A percentile compares a stretch with the other conserved stretches of the same genome.
These are phyloP conservation scores for Hydropsyche betteni DNA, from an alignment of 2,888 invertebrate genomes.

Conservation along the genomic window DNA sequence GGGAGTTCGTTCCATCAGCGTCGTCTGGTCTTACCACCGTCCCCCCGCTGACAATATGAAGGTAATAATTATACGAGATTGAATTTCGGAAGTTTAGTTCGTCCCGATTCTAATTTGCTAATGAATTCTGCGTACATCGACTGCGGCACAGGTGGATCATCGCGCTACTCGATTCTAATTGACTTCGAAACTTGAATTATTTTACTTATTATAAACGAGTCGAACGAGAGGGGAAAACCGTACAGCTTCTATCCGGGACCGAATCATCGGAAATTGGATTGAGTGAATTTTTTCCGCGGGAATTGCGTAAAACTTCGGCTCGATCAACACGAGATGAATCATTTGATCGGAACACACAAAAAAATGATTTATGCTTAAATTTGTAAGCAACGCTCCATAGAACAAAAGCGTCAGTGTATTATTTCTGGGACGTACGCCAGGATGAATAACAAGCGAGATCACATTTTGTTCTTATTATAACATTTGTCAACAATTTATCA, in stretches of 20 bases:
- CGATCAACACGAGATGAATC: too few species aligned
- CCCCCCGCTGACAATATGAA: constrained; percentile 45
- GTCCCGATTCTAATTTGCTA: constrained; percentile 69
- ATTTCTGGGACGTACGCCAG: too few species aligned
- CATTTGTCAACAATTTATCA: not conserved
- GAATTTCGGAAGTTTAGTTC: constrained; percentile 69
- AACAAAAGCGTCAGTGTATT: too few species aligned
- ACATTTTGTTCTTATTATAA: too few species aligned
- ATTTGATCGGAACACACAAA: too few species aligned
- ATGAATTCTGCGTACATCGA: constrained; percentile 64
- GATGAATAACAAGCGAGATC: too few species aligned
- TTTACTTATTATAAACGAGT: constrained; percentile 27
- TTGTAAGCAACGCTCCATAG: too few species aligned
- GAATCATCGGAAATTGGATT: not conserved
- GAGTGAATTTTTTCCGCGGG: not conserved
- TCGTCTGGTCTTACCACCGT: constrained; percentile 6
- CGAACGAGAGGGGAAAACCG: not conserved
- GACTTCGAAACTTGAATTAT: constrained; percentile 37
- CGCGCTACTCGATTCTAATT: constrained; percentile 38
- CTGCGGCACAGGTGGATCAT: constrained; percentile 35
- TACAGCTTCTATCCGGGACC: too few species aligned
- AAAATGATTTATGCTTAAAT: too few species aligned
- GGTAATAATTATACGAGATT: constrained; percentile 69
- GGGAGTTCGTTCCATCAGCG: constrained; percentile 6
- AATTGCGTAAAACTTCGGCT: too few species aligned